phyloP scores from a whole-genome alignment of 2,888 invertebrate species.

The Pachydiplax longipennis region DNA sequence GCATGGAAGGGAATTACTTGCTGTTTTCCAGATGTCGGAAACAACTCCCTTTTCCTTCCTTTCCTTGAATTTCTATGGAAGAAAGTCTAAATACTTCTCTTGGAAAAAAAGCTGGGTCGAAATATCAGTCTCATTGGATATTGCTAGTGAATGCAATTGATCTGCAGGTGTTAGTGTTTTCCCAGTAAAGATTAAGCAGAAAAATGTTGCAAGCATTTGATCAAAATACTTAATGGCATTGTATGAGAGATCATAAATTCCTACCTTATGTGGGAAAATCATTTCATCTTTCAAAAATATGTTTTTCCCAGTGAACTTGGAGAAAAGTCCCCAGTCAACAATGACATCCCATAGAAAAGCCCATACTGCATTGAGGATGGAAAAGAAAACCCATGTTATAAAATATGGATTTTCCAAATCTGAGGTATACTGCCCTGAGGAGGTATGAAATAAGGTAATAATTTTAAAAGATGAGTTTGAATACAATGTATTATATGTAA shows the following conservation, averaged over 20 bases:
- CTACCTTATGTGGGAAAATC: conserved; percentile 22
- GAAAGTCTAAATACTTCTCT: too few relatives aligned
- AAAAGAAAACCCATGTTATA: background rate
- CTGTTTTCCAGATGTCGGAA: too few relatives aligned
- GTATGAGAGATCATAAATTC: background rate
- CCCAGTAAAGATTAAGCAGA: background rate
- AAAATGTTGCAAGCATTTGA: background rate
- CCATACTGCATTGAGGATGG: background rate
- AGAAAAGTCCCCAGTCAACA: background rate
- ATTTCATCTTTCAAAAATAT: conserved; percentile 24
- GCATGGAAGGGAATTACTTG: too few relatives aligned
- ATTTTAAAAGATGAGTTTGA: background rate
- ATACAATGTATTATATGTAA: too few relatives aligned
- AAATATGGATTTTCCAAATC: conserved; percentile 11
- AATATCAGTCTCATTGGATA: too few relatives aligned
- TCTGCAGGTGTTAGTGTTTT: too few relatives aligned
- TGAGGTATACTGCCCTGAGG: background rate
- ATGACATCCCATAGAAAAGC: conserved; percentile 26
- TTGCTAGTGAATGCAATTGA: too few relatives aligned
- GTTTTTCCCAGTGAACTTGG: conserved; percentile 4
- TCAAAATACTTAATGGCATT: background rate
- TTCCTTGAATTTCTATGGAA: too few relatives aligned
- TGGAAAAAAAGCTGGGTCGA: too few relatives aligned
- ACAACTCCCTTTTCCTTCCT: too few relatives aligned
- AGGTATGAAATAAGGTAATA: background rate